Percentiles rank a stretch among this genome's conserved stretches.
Conservation (phyloP, 1,140 invertebrate genomes). For the Brachionus angularis region DNA sequence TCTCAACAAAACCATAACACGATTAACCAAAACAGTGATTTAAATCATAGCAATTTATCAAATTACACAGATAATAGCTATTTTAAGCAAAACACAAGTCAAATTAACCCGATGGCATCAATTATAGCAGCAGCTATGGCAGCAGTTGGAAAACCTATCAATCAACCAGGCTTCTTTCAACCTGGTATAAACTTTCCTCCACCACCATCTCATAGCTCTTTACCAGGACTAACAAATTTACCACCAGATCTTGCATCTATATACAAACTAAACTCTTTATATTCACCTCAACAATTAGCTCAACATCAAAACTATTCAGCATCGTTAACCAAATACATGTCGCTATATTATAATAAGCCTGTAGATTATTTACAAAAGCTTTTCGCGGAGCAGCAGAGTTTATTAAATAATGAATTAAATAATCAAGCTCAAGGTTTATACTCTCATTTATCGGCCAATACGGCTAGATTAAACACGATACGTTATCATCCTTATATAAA, state of each 20-base stretch:
- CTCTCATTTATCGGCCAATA: background rate
- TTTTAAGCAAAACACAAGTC: too few species aligned
- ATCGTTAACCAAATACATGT: conserved; percentile 37
- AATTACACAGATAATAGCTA: too few species aligned
- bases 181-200: too few species aligned
- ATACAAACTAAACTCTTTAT: background rate
- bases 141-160: conserved; percentile 9
- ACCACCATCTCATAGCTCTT: background rate
- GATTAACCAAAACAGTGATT: too few species aligned
- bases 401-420: too few species aligned
- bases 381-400: too few species aligned
- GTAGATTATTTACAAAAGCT: conserved; percentile 1
- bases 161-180: too few species aligned
- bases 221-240: background rate
- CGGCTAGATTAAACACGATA: background rate
- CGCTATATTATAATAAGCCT: conserved; percentile 7
- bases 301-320: conserved; percentile 7
- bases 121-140: conserved; percentile 16
- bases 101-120: conserved; percentile 13
- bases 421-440: background rate
- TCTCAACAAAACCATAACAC: too few species aligned
- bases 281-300: background rate
- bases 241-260: background rate
- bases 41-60: too few species aligned
- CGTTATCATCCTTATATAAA: conserved; percentile 1